A percentile compares a stretch with the other conserved stretches of the same genome.
These are phyloP conservation scores for Phocoena phocoena DNA, from an alignment of 2,113 vertebrate species.

Conservation along the genomic window DNA sequence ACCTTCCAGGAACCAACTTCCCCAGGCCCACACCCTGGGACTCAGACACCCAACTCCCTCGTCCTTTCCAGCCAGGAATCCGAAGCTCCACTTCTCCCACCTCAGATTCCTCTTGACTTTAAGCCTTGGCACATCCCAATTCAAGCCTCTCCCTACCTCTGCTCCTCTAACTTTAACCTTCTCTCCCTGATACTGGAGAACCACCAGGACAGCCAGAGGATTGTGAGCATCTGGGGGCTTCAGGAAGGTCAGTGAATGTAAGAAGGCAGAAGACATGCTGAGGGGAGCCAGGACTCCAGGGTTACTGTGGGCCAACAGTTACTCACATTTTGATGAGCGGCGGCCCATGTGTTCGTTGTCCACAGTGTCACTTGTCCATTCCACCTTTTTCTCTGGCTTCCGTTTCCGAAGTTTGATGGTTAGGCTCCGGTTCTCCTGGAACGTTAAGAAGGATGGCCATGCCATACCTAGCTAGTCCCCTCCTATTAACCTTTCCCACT, in stretches of 20 bases:
- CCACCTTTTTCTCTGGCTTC: constrained; percentile 95
- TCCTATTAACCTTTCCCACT: neutral
- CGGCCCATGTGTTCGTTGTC: constrained; percentile 95
- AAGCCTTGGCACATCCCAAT: neutral
- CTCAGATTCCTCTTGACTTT: neutral
- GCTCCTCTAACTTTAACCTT: neutral
- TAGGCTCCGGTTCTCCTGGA: constrained; percentile 92
- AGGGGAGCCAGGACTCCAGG: neutral
- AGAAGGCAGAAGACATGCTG: neutral
- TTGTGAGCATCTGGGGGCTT: neutral
- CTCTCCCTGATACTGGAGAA: neutral
- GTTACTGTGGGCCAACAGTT: fast-evolving
- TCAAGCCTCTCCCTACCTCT: neutral
- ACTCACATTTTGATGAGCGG: constrained; percentile 95
- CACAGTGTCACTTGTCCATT: constrained; percentile 95
- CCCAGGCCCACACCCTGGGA: neutral
- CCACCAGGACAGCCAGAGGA: neutral
- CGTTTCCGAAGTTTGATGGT: constrained; percentile 94
- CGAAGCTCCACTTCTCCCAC: neutral
- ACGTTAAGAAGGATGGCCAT: neutral
- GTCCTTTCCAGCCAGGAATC: neutral
- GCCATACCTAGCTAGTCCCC: neutral
- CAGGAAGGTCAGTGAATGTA: neutral
- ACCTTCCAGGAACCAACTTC: neutral
- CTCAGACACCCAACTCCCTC: neutral